Evolutionary conservation across 2,888 invertebrate species (phyloP).

Genomic region (Polietes domitor): DNA sequence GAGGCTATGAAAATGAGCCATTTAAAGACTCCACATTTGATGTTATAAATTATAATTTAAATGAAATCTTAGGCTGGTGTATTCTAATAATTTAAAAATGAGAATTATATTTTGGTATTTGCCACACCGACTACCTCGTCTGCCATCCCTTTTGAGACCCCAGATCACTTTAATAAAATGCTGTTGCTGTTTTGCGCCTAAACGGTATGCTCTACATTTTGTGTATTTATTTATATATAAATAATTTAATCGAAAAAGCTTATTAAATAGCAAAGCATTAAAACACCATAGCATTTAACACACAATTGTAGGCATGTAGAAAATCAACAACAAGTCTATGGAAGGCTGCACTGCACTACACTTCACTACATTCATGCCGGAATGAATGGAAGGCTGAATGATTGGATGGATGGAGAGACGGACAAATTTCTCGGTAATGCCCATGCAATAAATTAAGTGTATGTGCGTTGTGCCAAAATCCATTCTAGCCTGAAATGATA

Average conservation of each 20-base stretch:
- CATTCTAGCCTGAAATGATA: conserved; percentile 42
- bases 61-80: too few species aligned
- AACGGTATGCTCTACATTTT: conserved; percentile 45
- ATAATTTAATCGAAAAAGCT: conserved; percentile 48
- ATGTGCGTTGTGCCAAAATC: conserved; percentile 14
- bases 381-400: neutral
- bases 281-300: conserved; percentile 50
- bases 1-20: too few species aligned
- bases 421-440: neutral
- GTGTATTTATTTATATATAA: conserved; percentile 17
- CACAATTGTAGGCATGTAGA: conserved; percentile 43
- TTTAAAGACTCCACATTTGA: too few species aligned
- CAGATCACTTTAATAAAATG: too few species aligned
- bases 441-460: too few species aligned
- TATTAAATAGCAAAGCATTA: conserved; percentile 54
- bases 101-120: too few species aligned
- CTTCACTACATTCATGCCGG: too few species aligned
- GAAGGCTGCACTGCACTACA: neutral
- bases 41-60: too few species aligned
- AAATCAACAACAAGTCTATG: conserved; percentile 17
- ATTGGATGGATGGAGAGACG: neutral
- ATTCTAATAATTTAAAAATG: too few species aligned
- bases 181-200: conserved; percentile 37
- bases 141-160: too few species aligned
- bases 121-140: too few species aligned